A percentile compares a stretch with the other conserved stretches of the same genome.
These are phyloP conservation scores for Drosophila quadrilineata DNA, from an alignment of 1,140 invertebrate genomes.

Conservation along the genomic window DNA sequence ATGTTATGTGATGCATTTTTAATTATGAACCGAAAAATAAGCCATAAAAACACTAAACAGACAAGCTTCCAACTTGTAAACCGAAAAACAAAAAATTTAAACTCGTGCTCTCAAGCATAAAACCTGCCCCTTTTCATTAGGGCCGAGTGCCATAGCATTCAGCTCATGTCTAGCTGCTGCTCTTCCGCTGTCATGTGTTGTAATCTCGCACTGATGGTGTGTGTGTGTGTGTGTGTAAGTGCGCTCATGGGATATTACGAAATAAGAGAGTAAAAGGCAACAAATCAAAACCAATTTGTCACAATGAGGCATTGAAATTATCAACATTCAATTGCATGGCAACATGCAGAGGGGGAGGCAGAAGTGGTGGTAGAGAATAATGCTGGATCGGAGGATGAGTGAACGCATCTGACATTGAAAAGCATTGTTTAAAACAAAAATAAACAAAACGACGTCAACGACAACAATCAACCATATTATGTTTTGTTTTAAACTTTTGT, in stretches of 20 bases:
- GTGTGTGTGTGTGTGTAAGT: conserved; percentile 26
- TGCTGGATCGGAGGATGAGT: not conserved
- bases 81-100: too few relatives aligned
- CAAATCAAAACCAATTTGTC: conserved; percentile 77
- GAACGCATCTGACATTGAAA: conserved; percentile 60
- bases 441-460: too few relatives aligned
- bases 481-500: conserved; percentile 58
- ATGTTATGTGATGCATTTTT: conserved; percentile 66
- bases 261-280: conserved; percentile 28
- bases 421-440: conserved; percentile 44
- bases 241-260: conserved; percentile 17
- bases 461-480: conserved; percentile 53
- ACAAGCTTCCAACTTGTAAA: conserved; percentile 36
- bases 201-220: conserved; percentile 39
- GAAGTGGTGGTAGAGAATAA: not conserved
- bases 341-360: not conserved
- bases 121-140: conserved; percentile 35
- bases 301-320: conserved; percentile 71
- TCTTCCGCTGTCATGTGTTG: conserved; percentile 48
- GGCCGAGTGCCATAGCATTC: conserved; percentile 13
- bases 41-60: conserved; percentile 50
- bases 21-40: conserved; percentile 67
- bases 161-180: conserved; percentile 1
- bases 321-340: conserved; percentile 61
- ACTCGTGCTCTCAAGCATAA: conserved; percentile 65